Conservation (phyloP, 2,113 vertebrate species). For the Dissostichus mawsoni region DNA sequence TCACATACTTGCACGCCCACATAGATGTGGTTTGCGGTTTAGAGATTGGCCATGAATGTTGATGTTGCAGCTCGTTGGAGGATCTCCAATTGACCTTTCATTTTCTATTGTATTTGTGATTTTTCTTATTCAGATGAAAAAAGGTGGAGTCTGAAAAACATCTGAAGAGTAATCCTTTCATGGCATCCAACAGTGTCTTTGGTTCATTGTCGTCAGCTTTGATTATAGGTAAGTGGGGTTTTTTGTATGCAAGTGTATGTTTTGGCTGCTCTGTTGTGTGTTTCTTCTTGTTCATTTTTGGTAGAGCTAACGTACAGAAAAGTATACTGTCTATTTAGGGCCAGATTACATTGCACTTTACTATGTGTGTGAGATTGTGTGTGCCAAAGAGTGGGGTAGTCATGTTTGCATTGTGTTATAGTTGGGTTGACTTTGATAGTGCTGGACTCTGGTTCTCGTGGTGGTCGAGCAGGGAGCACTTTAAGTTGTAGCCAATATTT, state of each 20-base stretch:
- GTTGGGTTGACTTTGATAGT: too few species aligned
- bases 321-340: too few species aligned
- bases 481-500: too few species aligned
- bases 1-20: not conserved
- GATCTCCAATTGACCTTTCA: not conserved
- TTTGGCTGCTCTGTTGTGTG: not conserved
- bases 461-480: too few species aligned
- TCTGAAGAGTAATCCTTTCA: not conserved
- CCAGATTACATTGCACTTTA: too few species aligned
- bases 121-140: not conserved
- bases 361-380: too few species aligned
- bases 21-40: conserved; percentile 52
- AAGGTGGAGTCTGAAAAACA: not conserved
- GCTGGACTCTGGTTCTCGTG: too few species aligned
- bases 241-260: not conserved
- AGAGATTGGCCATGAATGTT: conserved; percentile 19
- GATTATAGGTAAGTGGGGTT: conserved; percentile 36
- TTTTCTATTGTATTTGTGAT: conserved; percentile 10
- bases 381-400: too few species aligned
- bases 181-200: conserved; percentile 66
- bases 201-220: conserved; percentile 25
- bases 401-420: too few species aligned
- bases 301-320: too few species aligned
- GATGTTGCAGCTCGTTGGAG: conserved; percentile 6
- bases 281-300: too few species aligned